Evolutionary conservation across 2,888 invertebrate genomes (phyloP).

Genomic region (Ischnura elegans): DNA sequence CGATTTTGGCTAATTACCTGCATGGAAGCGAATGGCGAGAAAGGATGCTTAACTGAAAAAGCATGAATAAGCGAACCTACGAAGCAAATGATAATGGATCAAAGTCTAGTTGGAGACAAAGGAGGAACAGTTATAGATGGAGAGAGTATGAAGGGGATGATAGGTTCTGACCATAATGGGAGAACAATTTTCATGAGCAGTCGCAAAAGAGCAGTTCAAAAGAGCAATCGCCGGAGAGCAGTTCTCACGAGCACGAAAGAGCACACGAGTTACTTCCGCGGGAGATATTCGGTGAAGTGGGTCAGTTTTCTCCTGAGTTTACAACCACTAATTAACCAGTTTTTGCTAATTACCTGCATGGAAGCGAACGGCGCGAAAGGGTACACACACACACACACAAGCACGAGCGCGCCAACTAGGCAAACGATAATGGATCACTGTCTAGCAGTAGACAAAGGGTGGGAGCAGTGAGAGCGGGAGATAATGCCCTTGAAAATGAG

Average conservation of each 20-base stretch:
- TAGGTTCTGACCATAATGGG: too few relatives aligned
- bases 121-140: too few relatives aligned
- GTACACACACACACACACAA: background rate
- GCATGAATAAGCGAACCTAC: too few relatives aligned
- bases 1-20: background rate
- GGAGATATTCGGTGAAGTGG: too few relatives aligned
- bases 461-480: background rate
- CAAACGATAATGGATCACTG: background rate
- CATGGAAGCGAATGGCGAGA: background rate
- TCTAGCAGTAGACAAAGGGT: background rate
- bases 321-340: background rate
- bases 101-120: background rate
- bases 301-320: too few relatives aligned
- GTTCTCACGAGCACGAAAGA: too few relatives aligned
- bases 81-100: background rate
- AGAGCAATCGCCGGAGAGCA: too few relatives aligned
- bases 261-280: too few relatives aligned
- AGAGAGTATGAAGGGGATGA: too few relatives aligned
- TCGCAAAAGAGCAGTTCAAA: too few relatives aligned
- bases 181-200: too few relatives aligned
- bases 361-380: background rate
- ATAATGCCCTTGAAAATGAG: background rate
- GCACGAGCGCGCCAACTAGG: background rate
- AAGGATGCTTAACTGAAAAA: background rate
- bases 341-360: background rate